Base-by-base conservation (phyloP, 2,888 invertebrate genomes). In the Melanargia galathea region DNA sequence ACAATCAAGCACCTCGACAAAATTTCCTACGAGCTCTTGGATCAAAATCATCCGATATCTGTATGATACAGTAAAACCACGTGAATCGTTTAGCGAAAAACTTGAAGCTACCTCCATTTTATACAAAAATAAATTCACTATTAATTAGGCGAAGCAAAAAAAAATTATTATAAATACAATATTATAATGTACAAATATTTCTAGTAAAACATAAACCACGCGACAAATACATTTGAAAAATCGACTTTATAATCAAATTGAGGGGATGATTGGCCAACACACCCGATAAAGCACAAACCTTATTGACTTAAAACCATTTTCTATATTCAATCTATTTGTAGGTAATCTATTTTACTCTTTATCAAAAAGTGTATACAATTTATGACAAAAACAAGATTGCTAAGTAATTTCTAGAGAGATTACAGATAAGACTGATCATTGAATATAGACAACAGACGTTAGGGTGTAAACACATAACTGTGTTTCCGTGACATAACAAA, bases 81-180 rank as follows among this genome's bases (percentile, higher is more conserved):
- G n/a, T n/a, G n/a, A n/a, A n/a, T n/a, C 20, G 1, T 48, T 38
- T 2, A 58, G 58, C 48, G 38, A 24, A 58, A 52, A 33, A 35
- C 48, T 58, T 58, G 22, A 48, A 48, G 35, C 58, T 48, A 58
- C 58, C 58, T 45, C 58, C 48, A 24, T 58, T 58, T 58, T 58
- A 48, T 58, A 58, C 58, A 49, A 58, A 58, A 58, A 58, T 49
- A 58, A 58, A 48, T 58, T 13, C 45, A 48, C 58, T 58, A 58
- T 49, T 52, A 35, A 35, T 48, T 48, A 58, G 58, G 58, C 58
- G 38, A 58, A 58, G 58, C 58, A 38, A 46, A 57, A 57, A 45
- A 30, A 24, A 22, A 30, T 57, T 33, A 30, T 38, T 48, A 58
- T 57, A 57, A 46, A 58, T 33, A 55, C 51, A 51, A 40, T 55